Percentiles rank a stretch among this genome's conserved stretches.
These are phyloP conservation scores for Rhinoptilus africanus DNA, from an alignment of 2,113 vertebrate genomes.

Conservation along the genomic window DNA sequence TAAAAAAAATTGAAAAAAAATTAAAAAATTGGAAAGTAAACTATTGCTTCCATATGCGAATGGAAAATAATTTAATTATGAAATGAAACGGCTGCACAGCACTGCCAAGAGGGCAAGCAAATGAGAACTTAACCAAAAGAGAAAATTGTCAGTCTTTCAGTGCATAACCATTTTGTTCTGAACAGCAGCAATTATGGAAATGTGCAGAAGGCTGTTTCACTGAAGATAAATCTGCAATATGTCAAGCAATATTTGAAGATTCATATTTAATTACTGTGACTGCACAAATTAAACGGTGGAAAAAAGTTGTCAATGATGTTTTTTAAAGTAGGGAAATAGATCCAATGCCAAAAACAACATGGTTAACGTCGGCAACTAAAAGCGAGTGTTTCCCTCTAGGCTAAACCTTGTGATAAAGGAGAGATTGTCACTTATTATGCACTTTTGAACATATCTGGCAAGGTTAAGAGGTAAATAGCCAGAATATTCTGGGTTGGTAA, in stretches of 20 bases:
- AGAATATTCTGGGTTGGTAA: background rate
- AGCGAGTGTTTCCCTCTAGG: constrained; percentile 17
- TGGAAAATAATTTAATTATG: constrained; percentile 51
- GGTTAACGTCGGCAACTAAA: background rate
- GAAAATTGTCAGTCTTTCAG: constrained; percentile 35
- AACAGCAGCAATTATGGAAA: constrained; percentile 52
- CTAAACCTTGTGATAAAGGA: constrained; percentile 38
- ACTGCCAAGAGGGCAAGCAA: constrained; percentile 38
- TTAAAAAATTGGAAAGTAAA: background rate
- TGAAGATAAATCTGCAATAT: constrained; percentile 41
- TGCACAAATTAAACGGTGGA: constrained; percentile 13
- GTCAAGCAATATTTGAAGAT: constrained; percentile 52
- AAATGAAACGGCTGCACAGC: background rate
- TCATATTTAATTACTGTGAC: constrained; percentile 48
- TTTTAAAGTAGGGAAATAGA: constrained; percentile 25
- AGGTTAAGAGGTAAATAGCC: constrained; percentile 29
- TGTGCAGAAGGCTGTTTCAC: constrained; percentile 26
- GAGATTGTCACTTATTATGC: constrained; percentile 6
- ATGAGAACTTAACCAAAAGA: constrained; percentile 21
- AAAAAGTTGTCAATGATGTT: constrained; percentile 50
- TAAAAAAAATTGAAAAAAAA: background rate
- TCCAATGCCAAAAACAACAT: constrained; percentile 53
- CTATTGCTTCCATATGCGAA: background rate
- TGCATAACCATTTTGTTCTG: background rate
- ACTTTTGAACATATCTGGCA: constrained; percentile 3